Percentiles rank a stretch among this genome's conserved stretches.
Conservation (phyloP, 1,140 invertebrate genomes). For the Drosophila subobscura region DNA sequence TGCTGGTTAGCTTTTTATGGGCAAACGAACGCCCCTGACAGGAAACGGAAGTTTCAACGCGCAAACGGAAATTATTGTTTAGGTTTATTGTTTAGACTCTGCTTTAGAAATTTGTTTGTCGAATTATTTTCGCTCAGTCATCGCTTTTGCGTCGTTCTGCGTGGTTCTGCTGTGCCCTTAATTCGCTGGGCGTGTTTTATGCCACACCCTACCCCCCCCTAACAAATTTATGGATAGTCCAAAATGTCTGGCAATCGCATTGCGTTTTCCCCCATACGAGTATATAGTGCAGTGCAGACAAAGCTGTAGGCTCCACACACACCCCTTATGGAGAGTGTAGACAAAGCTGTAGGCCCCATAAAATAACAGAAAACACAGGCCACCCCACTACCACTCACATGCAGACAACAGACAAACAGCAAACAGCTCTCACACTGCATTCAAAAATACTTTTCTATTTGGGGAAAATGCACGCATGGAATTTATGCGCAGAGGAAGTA, state of each 20-base stretch:
- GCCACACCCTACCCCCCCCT: not conserved
- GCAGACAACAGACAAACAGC: constrained; percentile 34
- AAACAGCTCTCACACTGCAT: constrained; percentile 18
- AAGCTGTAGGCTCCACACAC: not conserved
- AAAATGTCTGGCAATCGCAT: constrained; percentile 34
- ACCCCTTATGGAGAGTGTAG: constrained; percentile 1
- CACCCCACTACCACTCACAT: constrained; percentile 29
- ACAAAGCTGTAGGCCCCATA: constrained; percentile 32
- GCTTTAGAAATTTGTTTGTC: constrained; percentile 78
- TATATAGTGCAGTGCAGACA: constrained; percentile 6
- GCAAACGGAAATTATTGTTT: constrained; percentile 78
- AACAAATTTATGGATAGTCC: constrained; percentile 63
- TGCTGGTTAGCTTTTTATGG: constrained; percentile 54
- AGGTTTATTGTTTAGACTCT: constrained; percentile 76
- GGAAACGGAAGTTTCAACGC: constrained; percentile 79
- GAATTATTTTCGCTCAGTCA: constrained; percentile 77
- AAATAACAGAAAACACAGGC: constrained; percentile 49
- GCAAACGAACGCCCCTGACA: constrained; percentile 48
- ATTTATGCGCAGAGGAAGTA: constrained; percentile 10
- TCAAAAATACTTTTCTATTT: constrained; percentile 43
- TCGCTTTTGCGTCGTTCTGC: constrained; percentile 42
- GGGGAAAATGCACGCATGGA: constrained; percentile 4
- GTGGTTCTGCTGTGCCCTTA: constrained; percentile 28
- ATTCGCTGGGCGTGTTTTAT: constrained; percentile 66
- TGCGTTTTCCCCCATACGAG: constrained; percentile 38